A percentile compares a stretch with the other conserved stretches of the same genome.
Evolutionary conservation across 1,140 invertebrate genomes (phyloP).

Genomic region (Rhopalosiphum padi): DNA sequence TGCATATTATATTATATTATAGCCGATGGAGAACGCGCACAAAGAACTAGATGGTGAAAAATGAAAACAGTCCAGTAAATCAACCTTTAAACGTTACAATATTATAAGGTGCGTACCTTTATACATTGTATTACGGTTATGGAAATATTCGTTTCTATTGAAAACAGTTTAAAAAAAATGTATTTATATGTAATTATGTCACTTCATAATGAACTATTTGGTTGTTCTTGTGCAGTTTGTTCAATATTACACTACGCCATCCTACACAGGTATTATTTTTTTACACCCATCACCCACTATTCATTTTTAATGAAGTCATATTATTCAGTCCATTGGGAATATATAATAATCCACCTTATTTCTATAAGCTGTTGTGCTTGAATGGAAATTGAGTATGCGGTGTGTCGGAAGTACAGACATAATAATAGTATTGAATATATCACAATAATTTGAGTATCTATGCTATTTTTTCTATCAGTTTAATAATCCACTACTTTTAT

Average conservation of each 20-base stretch:
- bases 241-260: background rate
- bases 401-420: background rate
- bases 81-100: background rate
- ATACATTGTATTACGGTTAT: background rate
- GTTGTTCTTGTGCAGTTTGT: background rate
- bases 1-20: background rate
- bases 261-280: background rate
- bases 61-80: background rate
- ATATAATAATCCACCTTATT: constrained; percentile 11
- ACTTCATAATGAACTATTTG: background rate
- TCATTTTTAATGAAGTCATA: background rate
- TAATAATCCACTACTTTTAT: background rate
- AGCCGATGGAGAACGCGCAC: background rate
- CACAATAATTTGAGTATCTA: background rate
- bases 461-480: background rate
- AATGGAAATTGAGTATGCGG: background rate
- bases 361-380: background rate
- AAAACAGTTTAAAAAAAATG: background rate
- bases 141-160: background rate
- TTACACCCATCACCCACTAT: background rate
- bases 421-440: background rate
- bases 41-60: background rate
- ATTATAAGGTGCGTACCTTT: background rate
- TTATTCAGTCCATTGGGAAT: background rate
- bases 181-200: background rate